Evolutionary conservation across 1,140 invertebrate species (phyloP), one percentile per base, ranked within the genome.

Genomic region (Antheraea mylitta): DNA sequence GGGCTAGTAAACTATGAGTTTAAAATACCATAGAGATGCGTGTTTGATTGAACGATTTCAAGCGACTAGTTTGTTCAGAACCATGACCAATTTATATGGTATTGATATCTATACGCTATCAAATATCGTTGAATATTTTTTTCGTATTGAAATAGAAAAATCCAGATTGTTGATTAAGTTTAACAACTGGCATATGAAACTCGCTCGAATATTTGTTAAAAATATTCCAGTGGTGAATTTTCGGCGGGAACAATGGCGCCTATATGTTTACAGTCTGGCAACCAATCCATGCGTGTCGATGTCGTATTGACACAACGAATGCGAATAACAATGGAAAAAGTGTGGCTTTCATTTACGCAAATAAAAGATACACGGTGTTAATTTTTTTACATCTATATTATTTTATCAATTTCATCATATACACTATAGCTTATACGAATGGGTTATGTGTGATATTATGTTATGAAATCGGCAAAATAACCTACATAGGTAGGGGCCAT

Each of bases 171-270:
- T 53, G 9, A 53, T 53, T 13, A 53, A 53, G 16, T 16, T 53
- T 53, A 16, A 53, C 9, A 53, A 53, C 16, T 13, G 45, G 45
- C 16, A 16, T 13, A 13, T 53, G 5, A 53, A 53, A 53, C 45
- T 13, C 16, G 45, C 11, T 13, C 45, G 13, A 53, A 53, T 53
- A 53, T 53, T 53, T 16, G 45, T 9, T 53, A n/a, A 53, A 53
- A 53, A 53, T 53, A 53, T 53, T 53, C 45, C 45, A 53, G 16
- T 53, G 45, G 45, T 53, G 11, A 53, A 53, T 53, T 42, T 53
- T 53, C 45, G 45, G 45, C 45, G 45, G 45, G 45, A 53, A 53
- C 45, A 53, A n/a, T 53, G 45, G 11, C 45, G 45, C 45, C 45
- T 53, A 53, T 53, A 11, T 53, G 45, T 53, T 53, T 53, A 53